Base-by-base conservation (phyloP, 2,888 invertebrate genomes). In the Cenopis cana region DNA sequence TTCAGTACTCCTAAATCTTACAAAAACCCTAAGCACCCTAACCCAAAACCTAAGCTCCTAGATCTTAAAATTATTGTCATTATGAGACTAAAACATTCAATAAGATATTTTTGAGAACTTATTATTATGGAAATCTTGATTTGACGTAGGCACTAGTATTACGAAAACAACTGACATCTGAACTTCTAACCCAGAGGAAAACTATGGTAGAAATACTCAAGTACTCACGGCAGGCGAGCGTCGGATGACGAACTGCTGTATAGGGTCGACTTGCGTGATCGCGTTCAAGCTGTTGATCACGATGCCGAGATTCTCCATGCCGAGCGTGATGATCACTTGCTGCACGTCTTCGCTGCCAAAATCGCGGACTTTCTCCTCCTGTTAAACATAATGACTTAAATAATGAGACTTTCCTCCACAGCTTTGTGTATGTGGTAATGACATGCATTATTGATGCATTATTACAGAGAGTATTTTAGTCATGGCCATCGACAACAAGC, bases 181-280 rank as follows among this genome's bases (percentile, higher is more conserved):
- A 33, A 3, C 33, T 8, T 5, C 8, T 8, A 33, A 33, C 33
- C 0, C 33, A 33, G 8, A 6, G 8, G 46, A n/a, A n/a, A 46
- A 46, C 5, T 6, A 8, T n/a, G 46, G n/a, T 8, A 12, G 6
- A 1, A 0, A 46, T 0, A 20, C 4, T 46, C 0, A 29, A 36
- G 56, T 54, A 69, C 70, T 70, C 18, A 70, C 70, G 9, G 33
- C n/a, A 12, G 66, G 70, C 54, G 46, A 74, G 11, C 74, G 62
- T 11, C 76, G 77, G 0, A 75, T 75, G 11, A 85, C 59, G 70
- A 78, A 82, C 60, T 80, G 82, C n/a, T 75, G 77, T 38, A 85
- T 75, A 24, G 79, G 73, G 5, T 81, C 76, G 41, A 76, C 67
- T 33, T 52, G 64, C 5, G 69, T 69, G 50, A 79, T 77, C 4